phyloP scores from a whole-genome alignment of 35 echinoderm and acorn worm species.

The Eucidaris tribuloides region DNA sequence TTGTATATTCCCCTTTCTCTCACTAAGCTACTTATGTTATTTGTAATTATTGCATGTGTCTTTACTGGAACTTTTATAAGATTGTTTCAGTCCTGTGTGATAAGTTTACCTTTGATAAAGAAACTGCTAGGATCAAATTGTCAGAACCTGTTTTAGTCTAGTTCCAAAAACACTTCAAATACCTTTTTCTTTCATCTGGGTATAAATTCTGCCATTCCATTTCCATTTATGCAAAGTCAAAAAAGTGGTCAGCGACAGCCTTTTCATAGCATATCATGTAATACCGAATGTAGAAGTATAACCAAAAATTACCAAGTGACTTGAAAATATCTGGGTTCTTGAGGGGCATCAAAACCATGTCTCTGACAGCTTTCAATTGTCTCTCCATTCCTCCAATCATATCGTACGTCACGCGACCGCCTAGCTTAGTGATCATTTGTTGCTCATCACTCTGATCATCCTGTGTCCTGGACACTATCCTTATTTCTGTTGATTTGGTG shows the following conservation, averaged over 20 bases:
- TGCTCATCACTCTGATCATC: neutral
- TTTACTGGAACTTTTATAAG: too few relatives aligned
- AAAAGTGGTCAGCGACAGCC: too few relatives aligned
- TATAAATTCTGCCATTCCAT: too few relatives aligned
- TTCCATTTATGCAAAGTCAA: too few relatives aligned
- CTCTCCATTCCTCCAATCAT: slow-evolving; percentile 81
- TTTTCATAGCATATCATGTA: neutral
- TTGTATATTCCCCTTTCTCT: neutral
- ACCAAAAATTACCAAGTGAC: slow-evolving; percentile 69
- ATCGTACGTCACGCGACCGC: slow-evolving; percentile 47
- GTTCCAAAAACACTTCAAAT: too few relatives aligned
- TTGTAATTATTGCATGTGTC: neutral
- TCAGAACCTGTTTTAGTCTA: too few relatives aligned
- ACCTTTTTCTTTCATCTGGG: too few relatives aligned
- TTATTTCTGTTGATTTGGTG: slow-evolving; percentile 23
- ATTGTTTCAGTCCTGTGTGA: too few relatives aligned
- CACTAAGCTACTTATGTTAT: neutral
- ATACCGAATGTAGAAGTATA: neutral
- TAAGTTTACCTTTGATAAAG: too few relatives aligned
- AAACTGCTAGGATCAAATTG: too few relatives aligned
- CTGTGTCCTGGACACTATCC: neutral
- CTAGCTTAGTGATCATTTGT: neutral
- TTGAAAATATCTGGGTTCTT: slow-evolving; percentile 77
- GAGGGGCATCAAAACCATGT: slow-evolving; percentile 74
- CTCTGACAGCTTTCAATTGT: slow-evolving; percentile 73